These are phyloP conservation scores for Larimichthys crocea DNA, from an alignment of 2,113 vertebrate genomes.

Conservation along the genomic window DNA sequence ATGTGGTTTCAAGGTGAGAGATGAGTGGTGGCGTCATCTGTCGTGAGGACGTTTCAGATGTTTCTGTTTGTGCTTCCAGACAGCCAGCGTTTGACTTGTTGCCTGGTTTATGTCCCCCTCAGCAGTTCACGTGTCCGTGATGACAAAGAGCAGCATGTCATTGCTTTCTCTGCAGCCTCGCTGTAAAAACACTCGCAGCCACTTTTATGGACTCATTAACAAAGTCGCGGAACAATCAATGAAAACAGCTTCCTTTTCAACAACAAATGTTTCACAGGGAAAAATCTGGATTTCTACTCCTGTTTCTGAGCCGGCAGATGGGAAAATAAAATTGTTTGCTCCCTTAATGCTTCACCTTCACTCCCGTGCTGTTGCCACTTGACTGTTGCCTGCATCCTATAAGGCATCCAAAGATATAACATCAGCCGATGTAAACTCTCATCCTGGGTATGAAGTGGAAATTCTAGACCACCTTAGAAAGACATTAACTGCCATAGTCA, in stretches of 20 bases:
- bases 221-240: conserved; percentile 73
- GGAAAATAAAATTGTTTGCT: conserved; percentile 38
- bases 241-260: conserved; percentile 50
- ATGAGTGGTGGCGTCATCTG: background rate
- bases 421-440: conserved; percentile 34
- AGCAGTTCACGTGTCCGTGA: conserved; percentile 24
- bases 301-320: conserved; percentile 43
- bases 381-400: background rate
- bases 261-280: conserved; percentile 48
- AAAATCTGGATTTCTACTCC: conserved; percentile 24
- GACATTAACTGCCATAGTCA: background rate
- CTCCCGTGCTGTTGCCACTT: conserved; percentile 29
- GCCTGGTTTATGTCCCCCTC: conserved; percentile 21
- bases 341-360: conserved; percentile 42
- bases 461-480: background rate
- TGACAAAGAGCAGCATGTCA: conserved; percentile 46
- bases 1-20: background rate
- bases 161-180: conserved; percentile 35
- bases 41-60: background rate
- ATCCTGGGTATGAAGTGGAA: conserved; percentile 5
- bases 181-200: conserved; percentile 66
- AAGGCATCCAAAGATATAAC: conserved; percentile 8
- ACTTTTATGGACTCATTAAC: conserved; percentile 78
- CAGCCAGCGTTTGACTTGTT: conserved; percentile 2
- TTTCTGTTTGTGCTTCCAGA: background rate